phyloP scores from a whole-genome alignment of 2,888 invertebrate species.

The Nematopogon swammerdamellus region DNA sequence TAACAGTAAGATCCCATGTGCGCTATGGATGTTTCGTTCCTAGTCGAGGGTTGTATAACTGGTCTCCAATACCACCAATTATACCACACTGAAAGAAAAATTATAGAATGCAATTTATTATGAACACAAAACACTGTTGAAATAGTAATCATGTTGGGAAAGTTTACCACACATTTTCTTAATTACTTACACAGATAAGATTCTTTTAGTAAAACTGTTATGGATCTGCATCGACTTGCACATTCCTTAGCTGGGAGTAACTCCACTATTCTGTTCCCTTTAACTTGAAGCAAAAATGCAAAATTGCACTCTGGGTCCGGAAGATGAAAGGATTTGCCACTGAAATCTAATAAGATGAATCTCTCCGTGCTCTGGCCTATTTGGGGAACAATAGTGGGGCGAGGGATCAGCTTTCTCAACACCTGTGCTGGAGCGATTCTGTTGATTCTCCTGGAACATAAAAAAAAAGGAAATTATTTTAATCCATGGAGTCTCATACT shows the following conservation, averaged over 20 bases:
- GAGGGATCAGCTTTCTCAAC: slow-evolving; percentile 68
- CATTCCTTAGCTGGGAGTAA: slow-evolving; percentile 78
- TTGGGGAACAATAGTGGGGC: slow-evolving; percentile 67
- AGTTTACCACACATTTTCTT: too few relatives aligned
- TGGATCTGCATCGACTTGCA: slow-evolving; percentile 63
- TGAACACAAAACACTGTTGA: too few relatives aligned
- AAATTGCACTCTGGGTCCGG: slow-evolving; percentile 82
- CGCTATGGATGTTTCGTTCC: slow-evolving; percentile 59
- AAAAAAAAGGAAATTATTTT: too few relatives aligned
- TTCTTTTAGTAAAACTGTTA: slow-evolving; percentile 68
- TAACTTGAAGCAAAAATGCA: slow-evolving; percentile 70
- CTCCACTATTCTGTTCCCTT: slow-evolving; percentile 69
- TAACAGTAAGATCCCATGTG: slow-evolving; percentile 73
- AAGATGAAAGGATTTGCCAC: slow-evolving; percentile 62
- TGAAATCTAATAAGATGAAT: slow-evolving; percentile 71
- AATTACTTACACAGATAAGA: slow-evolving; percentile 73
- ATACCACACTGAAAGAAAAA: slow-evolving; percentile 69
- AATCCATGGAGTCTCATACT: too few relatives aligned
- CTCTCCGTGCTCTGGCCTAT: slow-evolving; percentile 77
- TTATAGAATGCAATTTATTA: too few relatives aligned
- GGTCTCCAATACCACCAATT: slow-evolving; percentile 86
- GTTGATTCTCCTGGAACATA: slow-evolving; percentile 68
- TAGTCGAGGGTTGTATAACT: slow-evolving; percentile 55
- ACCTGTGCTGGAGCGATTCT: slow-evolving; percentile 70
- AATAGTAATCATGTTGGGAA: too few relatives aligned